Base-by-base conservation (phyloP, 2,888 invertebrate genomes). In the Fragum fragum region DNA sequence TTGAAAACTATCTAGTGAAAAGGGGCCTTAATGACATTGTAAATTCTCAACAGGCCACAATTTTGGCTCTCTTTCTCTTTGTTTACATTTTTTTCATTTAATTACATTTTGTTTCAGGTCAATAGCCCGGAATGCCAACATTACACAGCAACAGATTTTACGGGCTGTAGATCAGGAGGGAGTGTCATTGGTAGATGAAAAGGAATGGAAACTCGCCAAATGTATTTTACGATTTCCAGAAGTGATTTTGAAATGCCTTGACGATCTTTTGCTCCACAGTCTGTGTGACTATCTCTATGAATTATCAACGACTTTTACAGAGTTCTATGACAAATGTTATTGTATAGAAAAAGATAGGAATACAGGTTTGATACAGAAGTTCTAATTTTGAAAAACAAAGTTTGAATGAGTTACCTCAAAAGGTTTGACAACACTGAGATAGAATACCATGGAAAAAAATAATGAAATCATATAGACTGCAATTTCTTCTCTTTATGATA, bases 281-380 rank as follows among this genome's bases (percentile, higher is more conserved):
- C 95, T 99, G 36, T 99, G 99, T 94, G 99, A 99, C 93, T 99
- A 97, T 94, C 96, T 99, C 84, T 99, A 98, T 95, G 99, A 99
- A 92, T 96, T 99, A 75, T 96, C 98, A n/a, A 97, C 97, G 6
- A 96, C 96, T 1, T 99, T 99, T 94, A 97, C 98, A 0, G 99
- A 99, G 94, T 99, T 99, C 95, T 99, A 99, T 95, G 99, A 99
- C 93, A 96, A 96, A 90, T 99, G 99, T 95, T 99, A 99, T 93
- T 99, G 99, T 93, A 97, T 99, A 71, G 98, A 99, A 94, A 99
- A 98, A 94, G 97, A 99, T 94, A 91, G 93, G 66, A 96, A 96
- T 83, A 95, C 95, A 80, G 95, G 96, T 95, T 83, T 36, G 81
- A 61, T 57, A 36, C n/a, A n/a, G n/a, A n/a, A n/a, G n/a, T n/a